phyloP scores from a whole-genome alignment of 2,113 vertebrate genomes.

The Nymphicus hollandicus region DNA sequence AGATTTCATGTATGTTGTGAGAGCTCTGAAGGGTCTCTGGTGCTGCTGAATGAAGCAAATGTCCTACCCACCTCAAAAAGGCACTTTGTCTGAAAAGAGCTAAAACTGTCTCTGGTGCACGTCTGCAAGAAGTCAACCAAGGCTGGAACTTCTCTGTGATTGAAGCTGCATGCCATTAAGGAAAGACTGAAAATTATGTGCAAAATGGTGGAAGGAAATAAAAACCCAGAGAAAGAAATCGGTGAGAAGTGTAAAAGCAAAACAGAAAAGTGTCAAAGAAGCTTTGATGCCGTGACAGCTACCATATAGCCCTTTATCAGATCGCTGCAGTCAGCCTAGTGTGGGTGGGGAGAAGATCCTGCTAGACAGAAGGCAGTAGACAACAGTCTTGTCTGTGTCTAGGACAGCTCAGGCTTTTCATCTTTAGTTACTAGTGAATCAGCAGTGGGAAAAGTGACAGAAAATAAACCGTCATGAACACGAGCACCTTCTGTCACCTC shows the following conservation, averaged over 20 bases:
- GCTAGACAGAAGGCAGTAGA: background rate
- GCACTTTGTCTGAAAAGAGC: background rate
- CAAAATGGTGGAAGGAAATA: background rate
- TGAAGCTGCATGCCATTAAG: background rate
- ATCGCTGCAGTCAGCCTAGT: background rate
- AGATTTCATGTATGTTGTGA: background rate
- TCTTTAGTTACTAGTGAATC: background rate
- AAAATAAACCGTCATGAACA: background rate
- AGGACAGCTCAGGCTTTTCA: slow-evolving; percentile 1
- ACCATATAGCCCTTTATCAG: background rate
- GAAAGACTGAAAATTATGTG: background rate
- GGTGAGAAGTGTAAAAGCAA: background rate
- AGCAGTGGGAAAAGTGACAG: background rate
- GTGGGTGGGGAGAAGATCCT: background rate
- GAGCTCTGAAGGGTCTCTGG: background rate
- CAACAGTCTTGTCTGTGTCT: background rate
- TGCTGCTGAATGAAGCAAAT: background rate
- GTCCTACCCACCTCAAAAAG: background rate
- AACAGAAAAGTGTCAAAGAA: background rate
- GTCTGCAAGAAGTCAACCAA: background rate
- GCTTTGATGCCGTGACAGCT: slow-evolving; percentile 32
- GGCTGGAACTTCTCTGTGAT: background rate
- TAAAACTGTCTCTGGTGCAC: background rate
- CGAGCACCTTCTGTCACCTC: background rate
- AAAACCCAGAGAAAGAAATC: background rate